Evolutionary conservation across 2,113 vertebrate species (phyloP).

Genomic region (Tricholaema leucomelas): DNA sequence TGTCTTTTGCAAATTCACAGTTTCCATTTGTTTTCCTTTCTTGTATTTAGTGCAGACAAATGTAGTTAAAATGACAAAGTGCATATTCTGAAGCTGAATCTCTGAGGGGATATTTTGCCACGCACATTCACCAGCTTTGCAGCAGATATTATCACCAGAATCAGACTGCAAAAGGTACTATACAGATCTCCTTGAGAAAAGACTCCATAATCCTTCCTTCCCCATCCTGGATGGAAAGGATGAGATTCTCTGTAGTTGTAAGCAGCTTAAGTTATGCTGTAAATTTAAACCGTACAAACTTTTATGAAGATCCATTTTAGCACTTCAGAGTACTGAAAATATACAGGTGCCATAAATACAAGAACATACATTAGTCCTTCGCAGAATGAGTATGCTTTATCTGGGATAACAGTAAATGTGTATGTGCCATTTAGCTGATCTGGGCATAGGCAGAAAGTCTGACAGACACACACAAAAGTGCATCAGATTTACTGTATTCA

Average conservation of each 20-base stretch:
- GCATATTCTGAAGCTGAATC: background rate
- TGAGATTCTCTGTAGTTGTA: background rate
- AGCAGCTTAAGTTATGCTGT: background rate
- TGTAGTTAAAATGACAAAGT: background rate
- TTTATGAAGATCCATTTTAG: background rate
- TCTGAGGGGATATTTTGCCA: background rate
- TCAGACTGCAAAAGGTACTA: background rate
- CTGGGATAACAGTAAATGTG: background rate
- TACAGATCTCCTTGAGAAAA: background rate
- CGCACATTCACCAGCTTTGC: background rate
- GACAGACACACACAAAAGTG: background rate
- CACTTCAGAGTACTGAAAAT: background rate
- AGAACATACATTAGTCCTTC: background rate
- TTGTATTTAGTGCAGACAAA: background rate
- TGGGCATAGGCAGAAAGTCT: background rate
- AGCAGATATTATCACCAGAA: background rate
- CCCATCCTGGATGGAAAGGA: background rate
- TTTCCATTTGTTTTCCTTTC: background rate
- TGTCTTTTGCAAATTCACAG: background rate
- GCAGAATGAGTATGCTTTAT: background rate
- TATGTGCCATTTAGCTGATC: background rate
- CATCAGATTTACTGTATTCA: background rate
- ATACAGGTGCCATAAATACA: background rate
- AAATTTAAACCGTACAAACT: background rate
- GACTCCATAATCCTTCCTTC: background rate